Evolutionary conservation across 2,888 invertebrate genomes (phyloP).

Genomic region (Masnerella sp.): DNA sequence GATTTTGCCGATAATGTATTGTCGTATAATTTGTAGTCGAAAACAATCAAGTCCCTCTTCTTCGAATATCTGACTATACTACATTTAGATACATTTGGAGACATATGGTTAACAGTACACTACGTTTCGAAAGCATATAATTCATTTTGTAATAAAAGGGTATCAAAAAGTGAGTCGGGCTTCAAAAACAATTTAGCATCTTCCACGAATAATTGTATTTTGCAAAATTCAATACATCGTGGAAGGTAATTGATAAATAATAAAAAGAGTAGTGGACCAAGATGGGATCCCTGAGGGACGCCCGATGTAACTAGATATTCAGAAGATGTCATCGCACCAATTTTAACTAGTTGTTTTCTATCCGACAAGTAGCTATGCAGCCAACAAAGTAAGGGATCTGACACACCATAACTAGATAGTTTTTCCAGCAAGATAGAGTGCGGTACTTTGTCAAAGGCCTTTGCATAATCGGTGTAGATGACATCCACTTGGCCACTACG

Average conservation of each 20-base stretch:
- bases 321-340: neutral
- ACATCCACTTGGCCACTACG: neutral
- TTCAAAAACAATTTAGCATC: constrained; percentile 2
- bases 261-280: neutral
- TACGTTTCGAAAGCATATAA: neutral
- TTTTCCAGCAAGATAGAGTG: neutral
- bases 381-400: neutral
- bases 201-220: neutral
- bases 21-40: neutral
- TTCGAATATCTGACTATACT: neutral
- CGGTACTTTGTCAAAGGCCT: neutral
- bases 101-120: neutral
- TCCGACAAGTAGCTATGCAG: neutral
- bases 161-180: neutral
- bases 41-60: neutral
- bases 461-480: neutral
- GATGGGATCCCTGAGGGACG: neutral
- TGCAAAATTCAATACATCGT: neutral
- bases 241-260: neutral
- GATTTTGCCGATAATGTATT: neutral
- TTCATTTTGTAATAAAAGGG: neutral
- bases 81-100: neutral
- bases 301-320: neutral
- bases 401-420: neutral
- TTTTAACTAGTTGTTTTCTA: neutral